Base-by-base conservation (phyloP, 2,113 vertebrate species). In the Malurus melanocephalus region DNA sequence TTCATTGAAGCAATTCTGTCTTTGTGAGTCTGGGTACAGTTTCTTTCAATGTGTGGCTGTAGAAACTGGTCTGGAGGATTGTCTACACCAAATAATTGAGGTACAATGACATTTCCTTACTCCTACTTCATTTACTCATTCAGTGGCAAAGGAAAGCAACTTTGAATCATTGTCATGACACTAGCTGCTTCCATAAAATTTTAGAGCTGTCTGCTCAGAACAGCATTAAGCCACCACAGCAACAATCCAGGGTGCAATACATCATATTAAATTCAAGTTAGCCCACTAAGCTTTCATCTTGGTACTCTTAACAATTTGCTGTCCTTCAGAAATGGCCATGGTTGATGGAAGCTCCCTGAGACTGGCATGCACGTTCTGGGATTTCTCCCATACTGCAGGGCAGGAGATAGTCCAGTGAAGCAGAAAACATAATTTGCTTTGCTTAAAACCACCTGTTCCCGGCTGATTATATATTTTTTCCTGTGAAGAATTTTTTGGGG, bases 401-500 rank as follows among this genome's bases (percentile, higher is more conserved):
- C 87, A 92, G 67, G 56, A 88, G 48, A 53, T 53, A 88, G 85
- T 45, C 79, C 66, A 91, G 35, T 61, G 86, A 79, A 91, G 65
- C 92, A 86, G 92, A 87, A 95, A 91, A 89, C 72, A 45, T 80
- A 73, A 93, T 86, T 93, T 90, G 32, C 71, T 95, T 95, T 90
- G 55, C 88, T 92, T 90, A 88, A 93, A 92, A 78, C 45, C 69
- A 79, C 67, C 79, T 93, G 52, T 59, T 73, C 45, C 65, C 66
- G 80, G 38, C 5, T 82, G 59, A 77, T 87, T 64, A 32, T 38
- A 35, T 51, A 52, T 51, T 77, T 75, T 61, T 33, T 18, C 16
- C 52, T 48, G 7, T 62, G 43, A 88, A 88, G 59, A 76, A 79
- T 81, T 92, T 86, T 33, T 89, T 9, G 79, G 86, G 30, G 43